Evolutionary conservation across 2,113 vertebrate genomes (phyloP).

Genomic region (Hyperoodon ampullatus): DNA sequence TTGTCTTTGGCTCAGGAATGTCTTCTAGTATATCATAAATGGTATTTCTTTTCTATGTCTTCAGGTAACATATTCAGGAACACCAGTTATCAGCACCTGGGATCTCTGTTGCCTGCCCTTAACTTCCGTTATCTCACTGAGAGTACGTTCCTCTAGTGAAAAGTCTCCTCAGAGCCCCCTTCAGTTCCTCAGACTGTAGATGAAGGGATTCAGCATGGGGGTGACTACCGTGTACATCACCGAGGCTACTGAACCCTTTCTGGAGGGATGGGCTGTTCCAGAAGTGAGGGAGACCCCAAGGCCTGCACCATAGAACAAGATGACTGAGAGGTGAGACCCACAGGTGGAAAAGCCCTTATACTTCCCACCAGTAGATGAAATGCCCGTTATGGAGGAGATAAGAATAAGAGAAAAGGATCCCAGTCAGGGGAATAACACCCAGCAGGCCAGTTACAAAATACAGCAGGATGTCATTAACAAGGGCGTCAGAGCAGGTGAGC

Average conservation of each 20-base stretch:
- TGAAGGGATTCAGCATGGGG: conserved; percentile 71
- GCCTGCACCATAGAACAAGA: conserved; percentile 65
- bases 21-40: not conserved
- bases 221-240: conserved; percentile 54
- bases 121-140: not conserved
- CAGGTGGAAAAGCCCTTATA: conserved; percentile 76
- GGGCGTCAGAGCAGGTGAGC: conserved; percentile 67
- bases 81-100: not conserved
- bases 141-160: not conserved
- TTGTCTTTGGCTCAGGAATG: not conserved
- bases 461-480: conserved; percentile 38
- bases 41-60: not conserved
- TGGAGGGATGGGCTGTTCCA: conserved; percentile 19
- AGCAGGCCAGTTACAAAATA: conserved; percentile 66
- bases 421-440: conserved; percentile 59
- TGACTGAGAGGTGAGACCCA: conserved; percentile 60
- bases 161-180: conserved; percentile 52
- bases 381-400: not conserved
- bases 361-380: conserved; percentile 49
- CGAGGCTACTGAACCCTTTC: not conserved
- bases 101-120: not conserved
- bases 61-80: not conserved
- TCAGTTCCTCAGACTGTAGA: conserved; percentile 70
- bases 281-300: conserved; percentile 63
- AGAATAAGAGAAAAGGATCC: conserved; percentile 72